Conservation (phyloP, 1,140 invertebrate genomes). For the Tetragonula clypearis region DNA sequence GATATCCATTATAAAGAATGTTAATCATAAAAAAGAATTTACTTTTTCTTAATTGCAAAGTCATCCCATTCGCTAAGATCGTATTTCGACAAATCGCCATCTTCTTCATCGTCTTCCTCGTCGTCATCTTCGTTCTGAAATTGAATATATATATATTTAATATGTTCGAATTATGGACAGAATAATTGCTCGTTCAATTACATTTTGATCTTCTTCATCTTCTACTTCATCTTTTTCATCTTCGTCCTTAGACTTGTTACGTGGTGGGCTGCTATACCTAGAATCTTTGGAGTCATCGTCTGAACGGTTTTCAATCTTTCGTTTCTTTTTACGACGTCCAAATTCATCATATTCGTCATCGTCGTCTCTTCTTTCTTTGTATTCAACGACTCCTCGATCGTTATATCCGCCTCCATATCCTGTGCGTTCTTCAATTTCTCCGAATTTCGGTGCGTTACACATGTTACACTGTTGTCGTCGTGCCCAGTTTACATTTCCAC, state of each 20-base stretch:
- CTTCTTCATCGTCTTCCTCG: constrained; percentile 85
- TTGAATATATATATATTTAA: constrained; percentile 8
- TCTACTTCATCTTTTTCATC: constrained; percentile 67
- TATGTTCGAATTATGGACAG: background rate
- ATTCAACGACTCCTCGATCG: constrained; percentile 96
- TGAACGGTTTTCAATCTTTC: constrained; percentile 80
- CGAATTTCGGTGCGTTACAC: constrained; percentile 99
- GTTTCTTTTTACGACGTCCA: constrained; percentile 93
- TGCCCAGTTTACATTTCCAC: constrained; percentile 99
- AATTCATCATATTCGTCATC: constrained; percentile 98
- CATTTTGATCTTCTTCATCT: constrained; percentile 38
- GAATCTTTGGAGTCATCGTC: constrained; percentile 78
- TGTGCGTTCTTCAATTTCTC: constrained; percentile 91
- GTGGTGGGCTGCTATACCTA: constrained; percentile 75
- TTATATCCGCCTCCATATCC: constrained; percentile 96
- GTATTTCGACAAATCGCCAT: constrained; percentile 91
- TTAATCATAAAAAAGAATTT: constrained; percentile 25
- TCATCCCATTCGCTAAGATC: constrained; percentile 89
- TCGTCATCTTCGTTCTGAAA: constrained; percentile 74
- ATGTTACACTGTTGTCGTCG: constrained; percentile 98
- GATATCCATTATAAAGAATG: background rate
- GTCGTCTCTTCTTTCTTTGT: constrained; percentile 92
- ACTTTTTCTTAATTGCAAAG: constrained; percentile 79
- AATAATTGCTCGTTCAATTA: constrained; percentile 5
- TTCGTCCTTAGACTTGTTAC: constrained; percentile 76